Base-by-base conservation (phyloP, 2,888 invertebrate genomes). In the Zootermopsis nevadensis region DNA sequence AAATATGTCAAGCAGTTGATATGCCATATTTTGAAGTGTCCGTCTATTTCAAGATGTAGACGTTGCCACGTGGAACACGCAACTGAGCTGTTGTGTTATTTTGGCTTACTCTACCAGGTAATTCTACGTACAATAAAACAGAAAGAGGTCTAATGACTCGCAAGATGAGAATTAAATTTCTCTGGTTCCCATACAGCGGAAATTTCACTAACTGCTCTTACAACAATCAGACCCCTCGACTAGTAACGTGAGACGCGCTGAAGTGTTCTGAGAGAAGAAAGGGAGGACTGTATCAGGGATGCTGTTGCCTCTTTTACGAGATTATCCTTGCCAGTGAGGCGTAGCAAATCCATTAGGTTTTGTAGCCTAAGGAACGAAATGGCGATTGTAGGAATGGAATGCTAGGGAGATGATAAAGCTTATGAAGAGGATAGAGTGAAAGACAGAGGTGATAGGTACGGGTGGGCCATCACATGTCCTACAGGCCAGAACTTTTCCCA, bases 291-390 rank as follows among this genome's bases (percentile, higher is more conserved):
- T 6, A 27, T 60, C 7, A 6, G 27, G 15, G 60, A 60, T 4
- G 24, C 60, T 27, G 27, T 60, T 60, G n/a, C 38, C 74, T 74
- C 2, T 74, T 74, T 72, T 42, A 74, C 74, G 74, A 74, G 42
- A 74, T 74, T 74, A 74, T 74, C 74, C 38, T 24, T 74, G 4
- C 69, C n/a, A 74, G 74, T n/a, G 42, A 74, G 35, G n/a, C 74
- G 38, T 74, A 74, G n/a, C 74, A 74, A 38, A 22, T 4, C 74
- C 74, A 74, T 74, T 42, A 74, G 38, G 30, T 22, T 74, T 22
- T 74, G 74, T 42, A 22, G 74, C 74, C 8, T n/a, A 74, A 38
- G 38, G 15, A 10, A 22, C 42, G 24, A 35, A 74, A 74, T 42
- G 33, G 35, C 8, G 69, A 69, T 8, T 31, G 27, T 15, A 33